Evolutionary conservation across 1,140 invertebrate species (phyloP).

Genomic region (Drosophila pseudoobscura): DNA sequence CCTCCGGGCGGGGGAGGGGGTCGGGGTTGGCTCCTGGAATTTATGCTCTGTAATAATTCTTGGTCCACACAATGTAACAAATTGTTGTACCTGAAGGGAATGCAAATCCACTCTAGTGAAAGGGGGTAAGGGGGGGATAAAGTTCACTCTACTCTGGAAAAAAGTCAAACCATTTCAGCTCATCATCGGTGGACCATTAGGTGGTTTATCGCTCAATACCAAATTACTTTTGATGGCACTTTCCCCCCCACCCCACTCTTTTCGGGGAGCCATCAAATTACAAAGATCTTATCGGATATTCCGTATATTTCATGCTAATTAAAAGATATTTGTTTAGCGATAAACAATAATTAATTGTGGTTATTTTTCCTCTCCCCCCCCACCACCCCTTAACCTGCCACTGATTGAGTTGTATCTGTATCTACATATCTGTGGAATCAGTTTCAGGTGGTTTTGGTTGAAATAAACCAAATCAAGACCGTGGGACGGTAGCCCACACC

Average conservation of each 20-base stretch:
- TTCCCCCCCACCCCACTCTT: neutral
- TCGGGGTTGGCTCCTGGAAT: constrained; percentile 15
- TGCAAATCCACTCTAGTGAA: constrained; percentile 12
- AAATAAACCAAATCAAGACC: constrained; percentile 39
- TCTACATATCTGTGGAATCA: constrained; percentile 50
- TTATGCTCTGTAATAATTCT: constrained; percentile 64
- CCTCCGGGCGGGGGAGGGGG: neutral
- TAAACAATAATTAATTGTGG: constrained; percentile 73
- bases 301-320: constrained; percentile 78
- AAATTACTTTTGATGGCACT: constrained; percentile 35
- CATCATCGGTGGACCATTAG: neutral
- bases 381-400: constrained; percentile 12
- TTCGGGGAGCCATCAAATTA: constrained; percentile 56
- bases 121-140: no score
- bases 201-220: constrained; percentile 34
- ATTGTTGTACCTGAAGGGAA: constrained; percentile 47
- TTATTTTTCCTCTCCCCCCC: constrained; percentile 40
- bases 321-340: constrained; percentile 63
- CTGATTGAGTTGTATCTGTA: constrained; percentile 67
- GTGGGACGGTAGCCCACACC: constrained; percentile 18
- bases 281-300: constrained; percentile 57
- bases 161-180: constrained; percentile 4
- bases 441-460: constrained; percentile 47
- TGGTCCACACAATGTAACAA: constrained; percentile 56
- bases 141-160: constrained; percentile 9